A percentile compares a stretch with the other conserved stretches of the same genome.
Evolutionary conservation across 1,140 invertebrate genomes (phyloP).

Genomic region (Cyphomyrmex costatus): DNA sequence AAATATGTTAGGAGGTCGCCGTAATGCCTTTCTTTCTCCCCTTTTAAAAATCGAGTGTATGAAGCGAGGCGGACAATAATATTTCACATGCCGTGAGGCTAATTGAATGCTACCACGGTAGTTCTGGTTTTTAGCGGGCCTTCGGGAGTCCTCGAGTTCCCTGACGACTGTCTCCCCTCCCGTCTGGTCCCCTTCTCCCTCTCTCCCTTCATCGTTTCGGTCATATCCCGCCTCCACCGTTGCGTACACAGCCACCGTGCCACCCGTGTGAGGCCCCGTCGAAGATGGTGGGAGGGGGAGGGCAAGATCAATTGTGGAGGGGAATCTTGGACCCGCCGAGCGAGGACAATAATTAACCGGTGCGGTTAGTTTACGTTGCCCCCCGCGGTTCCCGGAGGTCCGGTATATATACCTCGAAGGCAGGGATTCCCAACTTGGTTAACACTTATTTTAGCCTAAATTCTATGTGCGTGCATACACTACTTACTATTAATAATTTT

Average conservation of each 20-base stretch:
- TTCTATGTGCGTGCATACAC: not conserved
- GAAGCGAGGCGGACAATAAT: conserved; percentile 81
- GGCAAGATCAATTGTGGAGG: conserved; percentile 30
- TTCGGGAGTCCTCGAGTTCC: conserved; percentile 65
- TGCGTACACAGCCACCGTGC: conserved; percentile 53
- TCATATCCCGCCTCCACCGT: conserved; percentile 22
- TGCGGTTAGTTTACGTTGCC: conserved; percentile 83
- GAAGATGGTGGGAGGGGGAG: conserved; percentile 38
- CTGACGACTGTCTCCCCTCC: not conserved
- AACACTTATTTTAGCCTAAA: not conserved
- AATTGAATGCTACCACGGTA: conserved; percentile 87
- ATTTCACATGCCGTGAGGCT: conserved; percentile 85
- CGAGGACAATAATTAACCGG: conserved; percentile 84
- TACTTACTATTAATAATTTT: conserved; percentile 4
- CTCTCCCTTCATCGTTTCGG: conserved; percentile 12
- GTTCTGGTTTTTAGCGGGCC: conserved; percentile 78
- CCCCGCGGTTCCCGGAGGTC: conserved; percentile 75
- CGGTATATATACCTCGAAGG: conserved; percentile 59
- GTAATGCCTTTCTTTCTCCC: conserved; percentile 78
- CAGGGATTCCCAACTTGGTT: conserved; percentile 68
- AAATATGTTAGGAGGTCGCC: conserved; percentile 78
- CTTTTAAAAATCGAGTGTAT: conserved; percentile 79
- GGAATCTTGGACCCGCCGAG: conserved; percentile 65
- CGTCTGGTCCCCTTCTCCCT: not conserved
- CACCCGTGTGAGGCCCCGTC: conserved; percentile 50